phyloP scores from a whole-genome alignment of 2,113 vertebrate genomes.

The Okapia johnstoni region DNA sequence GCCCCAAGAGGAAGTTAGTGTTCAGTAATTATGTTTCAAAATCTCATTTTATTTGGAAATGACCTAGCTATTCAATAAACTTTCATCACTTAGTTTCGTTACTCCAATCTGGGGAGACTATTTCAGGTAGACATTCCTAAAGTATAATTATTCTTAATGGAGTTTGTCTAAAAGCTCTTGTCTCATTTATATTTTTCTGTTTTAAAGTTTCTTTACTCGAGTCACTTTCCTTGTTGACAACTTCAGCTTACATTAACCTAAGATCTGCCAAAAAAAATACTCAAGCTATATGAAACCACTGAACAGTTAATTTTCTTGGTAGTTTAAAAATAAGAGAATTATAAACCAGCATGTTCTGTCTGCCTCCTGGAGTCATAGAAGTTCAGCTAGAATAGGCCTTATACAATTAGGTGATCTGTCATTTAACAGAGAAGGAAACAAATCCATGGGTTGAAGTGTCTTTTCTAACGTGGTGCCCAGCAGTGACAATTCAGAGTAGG shows the following conservation, averaged over 20 bases:
- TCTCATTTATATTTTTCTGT: background rate
- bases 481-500: background rate
- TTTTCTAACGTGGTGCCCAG: background rate
- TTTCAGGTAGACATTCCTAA: background rate
- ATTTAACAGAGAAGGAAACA: constrained; percentile 35
- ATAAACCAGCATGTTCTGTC: background rate
- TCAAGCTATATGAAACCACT: background rate
- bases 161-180: background rate
- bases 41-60: background rate
- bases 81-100: background rate
- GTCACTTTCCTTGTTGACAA: background rate
- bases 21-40: background rate
- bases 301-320: background rate
- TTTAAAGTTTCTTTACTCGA: background rate
- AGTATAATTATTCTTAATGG: background rate
- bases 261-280: background rate
- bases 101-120: background rate
- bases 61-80: background rate
- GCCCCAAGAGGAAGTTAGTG: background rate
- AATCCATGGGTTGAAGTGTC: background rate
- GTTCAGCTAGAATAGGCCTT: background rate
- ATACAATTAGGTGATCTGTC: background rate
- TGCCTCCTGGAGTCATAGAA: background rate
- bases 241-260: background rate
- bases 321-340: constrained; percentile 25